These are phyloP conservation scores for Centroberyx gerrardi DNA, from an alignment of 2,797 vertebrate genomes.

Conservation along the genomic window DNA sequence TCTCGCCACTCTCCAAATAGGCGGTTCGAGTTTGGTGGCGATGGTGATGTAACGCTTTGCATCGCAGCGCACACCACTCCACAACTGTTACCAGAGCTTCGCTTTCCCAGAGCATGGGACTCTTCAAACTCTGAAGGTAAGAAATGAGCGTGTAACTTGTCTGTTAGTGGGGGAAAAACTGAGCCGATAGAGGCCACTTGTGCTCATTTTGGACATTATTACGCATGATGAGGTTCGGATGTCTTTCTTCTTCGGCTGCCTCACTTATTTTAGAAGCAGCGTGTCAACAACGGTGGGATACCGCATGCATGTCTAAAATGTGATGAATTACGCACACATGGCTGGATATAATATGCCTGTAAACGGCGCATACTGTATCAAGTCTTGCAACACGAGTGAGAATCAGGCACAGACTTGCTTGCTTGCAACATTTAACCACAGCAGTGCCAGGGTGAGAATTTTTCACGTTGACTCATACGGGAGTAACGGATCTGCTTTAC, in stretches of 20 bases:
- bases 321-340: background rate
- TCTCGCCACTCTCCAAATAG: constrained; percentile 13
- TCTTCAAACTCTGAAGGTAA: constrained; percentile 77
- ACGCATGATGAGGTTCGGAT: constrained; percentile 3
- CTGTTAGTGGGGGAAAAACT: background rate
- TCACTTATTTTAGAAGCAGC: background rate
- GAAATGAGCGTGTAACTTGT: constrained; percentile 28
- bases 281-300: background rate
- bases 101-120: constrained; percentile 60
- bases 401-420: background rate
- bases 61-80: constrained; percentile 30
- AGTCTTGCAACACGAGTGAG: constrained; percentile 7
- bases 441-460: background rate
- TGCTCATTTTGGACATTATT: constrained; percentile 17
- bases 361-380: too few relatives aligned
- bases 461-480: constrained; percentile 16
- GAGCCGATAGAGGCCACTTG: background rate
- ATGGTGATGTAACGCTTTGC: constrained; percentile 64
- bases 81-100: constrained; percentile 32
- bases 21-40: constrained; percentile 15
- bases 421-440: constrained; percentile 42
- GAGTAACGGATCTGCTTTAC: background rate
- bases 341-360: too few relatives aligned
- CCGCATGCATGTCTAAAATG: background rate
- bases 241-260: background rate